phyloP scores from a whole-genome alignment of 2,888 invertebrate species.

The Geotrupes spiniger region DNA sequence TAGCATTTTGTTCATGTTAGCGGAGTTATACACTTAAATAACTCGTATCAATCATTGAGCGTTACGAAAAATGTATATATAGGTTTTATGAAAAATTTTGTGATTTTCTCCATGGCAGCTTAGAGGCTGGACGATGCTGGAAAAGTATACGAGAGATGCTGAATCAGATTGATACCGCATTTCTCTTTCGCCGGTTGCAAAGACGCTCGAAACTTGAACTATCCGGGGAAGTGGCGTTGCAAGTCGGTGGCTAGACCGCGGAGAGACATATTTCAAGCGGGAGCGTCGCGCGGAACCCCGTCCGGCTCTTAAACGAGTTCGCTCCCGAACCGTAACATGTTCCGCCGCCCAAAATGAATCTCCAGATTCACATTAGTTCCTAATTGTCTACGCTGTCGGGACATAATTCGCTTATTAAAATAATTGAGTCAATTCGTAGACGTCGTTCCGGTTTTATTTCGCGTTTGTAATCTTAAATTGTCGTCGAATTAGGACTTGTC shows the following conservation, averaged over 20 bases:
- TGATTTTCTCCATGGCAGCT: no score
- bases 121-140: no score
- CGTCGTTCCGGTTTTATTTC: no score
- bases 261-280: slow-evolving; percentile 44
- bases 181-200: background rate
- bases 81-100: no score
- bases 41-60: no score
- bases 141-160: background rate
- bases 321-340: slow-evolving; percentile 28
- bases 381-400: background rate
- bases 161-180: background rate
- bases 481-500: no score
- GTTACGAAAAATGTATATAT: no score
- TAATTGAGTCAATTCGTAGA: no score
- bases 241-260: slow-evolving; percentile 42
- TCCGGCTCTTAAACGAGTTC: slow-evolving; percentile 31
- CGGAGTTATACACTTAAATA: no score
- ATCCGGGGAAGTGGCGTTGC: slow-evolving; percentile 41
- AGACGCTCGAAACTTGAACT: slow-evolving; percentile 41
- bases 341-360: background rate
- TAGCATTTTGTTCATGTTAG: no score
- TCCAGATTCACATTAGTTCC: slow-evolving; percentile 3
- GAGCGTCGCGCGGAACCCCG: slow-evolving; percentile 36
- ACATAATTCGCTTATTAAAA: no score
- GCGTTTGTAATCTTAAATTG: no score